Conservation (phyloP, 2,113 vertebrate species). For the Corythornis cristatus region DNA sequence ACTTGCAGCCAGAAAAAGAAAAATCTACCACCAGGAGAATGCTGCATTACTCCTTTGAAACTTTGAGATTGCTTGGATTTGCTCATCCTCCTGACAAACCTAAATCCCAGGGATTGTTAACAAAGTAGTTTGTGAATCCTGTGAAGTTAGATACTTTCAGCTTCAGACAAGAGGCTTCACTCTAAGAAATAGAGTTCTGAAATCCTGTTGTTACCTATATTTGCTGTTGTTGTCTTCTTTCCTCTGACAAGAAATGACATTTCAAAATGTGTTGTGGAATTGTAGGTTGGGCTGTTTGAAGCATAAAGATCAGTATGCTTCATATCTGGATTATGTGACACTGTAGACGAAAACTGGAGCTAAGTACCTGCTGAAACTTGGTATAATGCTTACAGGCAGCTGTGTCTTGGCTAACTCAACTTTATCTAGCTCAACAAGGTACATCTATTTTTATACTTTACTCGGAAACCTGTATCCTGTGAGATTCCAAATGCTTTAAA, state of each 20-base stretch:
- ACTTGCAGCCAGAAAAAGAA: neutral
- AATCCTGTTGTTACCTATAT: neutral
- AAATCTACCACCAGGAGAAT: neutral
- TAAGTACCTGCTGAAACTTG: neutral
- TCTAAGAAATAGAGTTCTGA: neutral
- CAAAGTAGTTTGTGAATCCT: neutral
- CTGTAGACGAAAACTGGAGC: neutral
- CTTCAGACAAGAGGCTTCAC: neutral
- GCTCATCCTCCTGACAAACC: neutral
- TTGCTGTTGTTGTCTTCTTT: neutral
- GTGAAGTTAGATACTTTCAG: neutral
- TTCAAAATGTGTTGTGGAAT: neutral
- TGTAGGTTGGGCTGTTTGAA: neutral
- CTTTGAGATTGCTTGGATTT: neutral
- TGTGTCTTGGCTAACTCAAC: neutral
- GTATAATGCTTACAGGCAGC: neutral
- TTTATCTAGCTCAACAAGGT: neutral
- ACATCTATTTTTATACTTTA: neutral
- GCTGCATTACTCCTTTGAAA: neutral
- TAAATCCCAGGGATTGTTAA: neutral
- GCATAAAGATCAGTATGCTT: neutral
- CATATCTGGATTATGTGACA: neutral
- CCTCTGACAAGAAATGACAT: neutral
- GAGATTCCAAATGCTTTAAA: neutral
- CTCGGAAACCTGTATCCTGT: neutral